Evolutionary conservation across 2,888 invertebrate genomes (phyloP), one percentile per base, ranked within the genome.

Genomic region (Plebejus melissa): DNA sequence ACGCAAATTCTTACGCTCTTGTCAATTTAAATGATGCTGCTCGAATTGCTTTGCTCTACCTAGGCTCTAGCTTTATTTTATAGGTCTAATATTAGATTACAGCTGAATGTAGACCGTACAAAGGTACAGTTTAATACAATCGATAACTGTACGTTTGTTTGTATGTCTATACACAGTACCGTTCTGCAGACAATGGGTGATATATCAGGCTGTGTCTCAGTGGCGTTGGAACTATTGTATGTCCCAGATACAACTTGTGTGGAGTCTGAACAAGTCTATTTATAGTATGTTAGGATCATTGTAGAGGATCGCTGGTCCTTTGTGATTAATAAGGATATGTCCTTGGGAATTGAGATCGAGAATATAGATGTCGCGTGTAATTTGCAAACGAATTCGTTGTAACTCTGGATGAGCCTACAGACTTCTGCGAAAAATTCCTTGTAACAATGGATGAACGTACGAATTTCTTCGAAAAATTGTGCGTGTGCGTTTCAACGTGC

Each of bases 111-210:
- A 65, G 32, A 13, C 65, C 54, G 16, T 32, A 65, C 32, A 65
- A 3, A 11, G 65, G 11, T 65, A 36, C 65, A 65, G 65, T 65
- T 65, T 13, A 65, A 32, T 65, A 65, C 65, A 65, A 65, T 65
- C 65, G 65, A 65, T 65, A 65, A 65, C 65, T 65, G 65, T 65
- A 65, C 32, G 28, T 60, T 9, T n/a, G 22, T n/a, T 1, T 7
- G 38, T 38, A 38, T 38, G 9, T 60, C 60, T 11, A 65, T 16
- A 32, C 65, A 16, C 65, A 11, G 65, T 32, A 32, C 65, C 65
- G 65, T 32, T 65, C 32, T 1, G 22, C 32, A 32, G 5, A 65
- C 65, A 65, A 65, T 65, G 65, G 65, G 32, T 32, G 65, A 32
- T 65, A 32, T 32, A 65, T 65, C 32, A 32, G 36, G 4, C 65